These are phyloP conservation scores for Pithys albifrons DNA, from an alignment of 2,113 vertebrate species.

Conservation along the genomic window DNA sequence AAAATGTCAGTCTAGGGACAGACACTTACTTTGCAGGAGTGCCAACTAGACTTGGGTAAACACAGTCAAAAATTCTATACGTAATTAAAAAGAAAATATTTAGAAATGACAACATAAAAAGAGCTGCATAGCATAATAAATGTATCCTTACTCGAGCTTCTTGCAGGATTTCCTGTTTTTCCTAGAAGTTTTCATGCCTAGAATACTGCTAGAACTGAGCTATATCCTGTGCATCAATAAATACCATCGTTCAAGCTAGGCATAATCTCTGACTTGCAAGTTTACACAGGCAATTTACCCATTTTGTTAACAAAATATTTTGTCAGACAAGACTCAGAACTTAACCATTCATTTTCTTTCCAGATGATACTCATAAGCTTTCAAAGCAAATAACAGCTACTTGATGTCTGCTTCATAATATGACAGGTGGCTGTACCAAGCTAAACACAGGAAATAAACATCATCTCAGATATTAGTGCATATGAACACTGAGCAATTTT, in stretches of 20 bases:
- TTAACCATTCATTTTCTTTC: not conserved
- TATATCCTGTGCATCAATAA: constrained; percentile 55
- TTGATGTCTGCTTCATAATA: not conserved
- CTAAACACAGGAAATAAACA: constrained; percentile 30
- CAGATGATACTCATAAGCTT: constrained; percentile 10
- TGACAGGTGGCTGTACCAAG: constrained; percentile 30
- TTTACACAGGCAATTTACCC: constrained; percentile 36
- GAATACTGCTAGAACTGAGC: constrained; percentile 14
- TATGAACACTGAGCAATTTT: not conserved
- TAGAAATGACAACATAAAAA: constrained; percentile 33
- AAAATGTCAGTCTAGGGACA: not conserved
- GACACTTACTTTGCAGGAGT: not conserved
- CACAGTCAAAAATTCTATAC: not conserved
- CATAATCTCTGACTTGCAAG: not conserved
- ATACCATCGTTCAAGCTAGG: constrained; percentile 39
- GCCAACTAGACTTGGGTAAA: constrained; percentile 20
- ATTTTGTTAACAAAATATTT: constrained; percentile 68
- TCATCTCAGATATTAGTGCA: not conserved
- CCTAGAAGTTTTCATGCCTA: constrained; percentile 44
- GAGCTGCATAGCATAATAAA: constrained; percentile 16
- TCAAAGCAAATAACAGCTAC: constrained; percentile 43
- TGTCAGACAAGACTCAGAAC: constrained; percentile 48
- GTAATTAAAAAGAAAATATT: not conserved
- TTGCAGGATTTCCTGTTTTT: constrained; percentile 63
- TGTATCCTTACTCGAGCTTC: constrained; percentile 5